Evolutionary conservation across 2,888 invertebrate genomes (phyloP).

Genomic region (Leucoptera coffeella): DNA sequence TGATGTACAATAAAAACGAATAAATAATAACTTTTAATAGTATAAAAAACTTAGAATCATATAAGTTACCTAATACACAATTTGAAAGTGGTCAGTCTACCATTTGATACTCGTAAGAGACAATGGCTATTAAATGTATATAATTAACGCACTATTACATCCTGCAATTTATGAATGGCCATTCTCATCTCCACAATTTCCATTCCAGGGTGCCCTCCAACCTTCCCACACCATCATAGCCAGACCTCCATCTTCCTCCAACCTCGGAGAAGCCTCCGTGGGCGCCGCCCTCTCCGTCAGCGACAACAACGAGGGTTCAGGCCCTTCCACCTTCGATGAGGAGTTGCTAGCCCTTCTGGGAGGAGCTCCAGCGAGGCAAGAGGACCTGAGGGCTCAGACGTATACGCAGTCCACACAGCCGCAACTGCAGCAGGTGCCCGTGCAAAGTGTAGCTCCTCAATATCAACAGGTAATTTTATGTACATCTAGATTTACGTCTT

Average conservation of each 20-base stretch:
- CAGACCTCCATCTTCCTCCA: conserved; percentile 29
- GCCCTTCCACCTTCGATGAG: conserved; percentile 19
- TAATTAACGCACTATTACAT: too few relatives aligned
- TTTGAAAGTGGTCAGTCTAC: too few relatives aligned
- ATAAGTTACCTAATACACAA: too few relatives aligned
- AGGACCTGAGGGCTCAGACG: conserved; percentile 12
- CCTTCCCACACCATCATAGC: conserved; percentile 40
- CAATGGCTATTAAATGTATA: too few relatives aligned
- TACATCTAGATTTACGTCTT: background rate
- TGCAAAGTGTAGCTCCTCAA: too few relatives aligned
- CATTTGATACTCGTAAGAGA: too few relatives aligned
- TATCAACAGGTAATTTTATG: conserved; percentile 19
- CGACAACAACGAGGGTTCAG: conserved; percentile 19
- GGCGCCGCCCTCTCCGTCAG: conserved; percentile 41
- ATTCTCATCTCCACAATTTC: too few relatives aligned
- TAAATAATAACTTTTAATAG: too few relatives aligned
- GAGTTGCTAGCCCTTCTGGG: conserved; percentile 28
- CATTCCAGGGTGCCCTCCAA: conserved; percentile 27
- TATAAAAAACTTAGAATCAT: too few relatives aligned
- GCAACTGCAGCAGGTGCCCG: conserved; percentile 12
- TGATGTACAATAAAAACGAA: too few relatives aligned
- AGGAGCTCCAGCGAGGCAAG: conserved; percentile 19
- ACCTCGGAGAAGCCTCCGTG: conserved; percentile 41
- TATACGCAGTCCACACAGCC: background rate
- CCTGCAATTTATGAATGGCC: too few relatives aligned